Evolutionary conservation across 2,797 vertebrate genomes (phyloP).

Genomic region (Crenichthys baileyi): DNA sequence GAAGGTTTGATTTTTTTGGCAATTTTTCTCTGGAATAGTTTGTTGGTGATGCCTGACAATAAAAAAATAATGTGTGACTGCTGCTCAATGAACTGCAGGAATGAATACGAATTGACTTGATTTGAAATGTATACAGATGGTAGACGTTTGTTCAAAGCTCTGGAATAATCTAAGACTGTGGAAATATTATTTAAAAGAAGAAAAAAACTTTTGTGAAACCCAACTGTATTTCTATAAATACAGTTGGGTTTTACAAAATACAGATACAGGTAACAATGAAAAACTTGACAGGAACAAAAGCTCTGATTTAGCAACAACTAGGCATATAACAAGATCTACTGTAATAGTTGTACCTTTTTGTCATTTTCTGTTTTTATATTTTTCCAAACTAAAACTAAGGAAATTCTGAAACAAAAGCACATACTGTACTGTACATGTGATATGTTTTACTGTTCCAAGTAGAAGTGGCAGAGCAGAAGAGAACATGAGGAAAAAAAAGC

Average conservation of each 20-base stretch:
- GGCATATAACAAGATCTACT: neutral
- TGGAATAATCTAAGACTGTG: neutral
- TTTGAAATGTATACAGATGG: neutral
- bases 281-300: neutral
- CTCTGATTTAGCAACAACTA: neutral
- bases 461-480: neutral
- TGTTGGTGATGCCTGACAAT: neutral
- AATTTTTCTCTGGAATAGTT: no score
- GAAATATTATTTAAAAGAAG: neutral
- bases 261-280: neutral
- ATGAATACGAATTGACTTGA: neutral
- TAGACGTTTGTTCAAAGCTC: neutral
- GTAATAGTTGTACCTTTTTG: neutral
- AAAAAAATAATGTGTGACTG: neutral
- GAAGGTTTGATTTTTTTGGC: neutral
- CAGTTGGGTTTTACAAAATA: neutral
- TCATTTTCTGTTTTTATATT: neutral
- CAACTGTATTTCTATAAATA: constrained; percentile 1
- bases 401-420: neutral
- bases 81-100: neutral
- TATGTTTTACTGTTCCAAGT: neutral
- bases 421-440: neutral
- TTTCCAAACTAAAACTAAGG: neutral
- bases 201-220: neutral
- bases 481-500: neutral